Evolutionary conservation across 2,888 invertebrate genomes (phyloP), one percentile per base, ranked within the genome.

Genomic region (Acleris laterana): DNA sequence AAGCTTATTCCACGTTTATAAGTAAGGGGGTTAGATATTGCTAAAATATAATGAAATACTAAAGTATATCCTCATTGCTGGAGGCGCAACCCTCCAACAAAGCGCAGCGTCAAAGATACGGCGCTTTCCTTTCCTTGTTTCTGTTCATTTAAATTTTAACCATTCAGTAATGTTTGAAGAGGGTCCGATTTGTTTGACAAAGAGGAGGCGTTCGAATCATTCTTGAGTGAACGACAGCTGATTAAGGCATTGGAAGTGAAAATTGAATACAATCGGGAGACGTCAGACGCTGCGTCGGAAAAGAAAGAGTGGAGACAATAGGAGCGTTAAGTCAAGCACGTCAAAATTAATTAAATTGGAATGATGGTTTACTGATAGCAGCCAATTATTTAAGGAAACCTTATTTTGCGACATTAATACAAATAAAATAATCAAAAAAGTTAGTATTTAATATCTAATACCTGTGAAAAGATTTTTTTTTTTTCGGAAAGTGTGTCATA

Each of bases 121-220:
- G 22, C 46, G 16, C 52, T 22, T 52, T 48, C 58, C 38, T 49
- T 49, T 48, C 25, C 48, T 49, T 65, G 49, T 65, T 60, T 42
- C 55, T 65, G 64, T 55, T 60, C 59, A 65, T 65, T 65, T 55
- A 65, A 60, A 60, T 55, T 59, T 65, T 60, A 55, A 46, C 22
- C 56, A 44, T 66, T 66, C 51, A 51, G 51, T 61, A 61, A 65
- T 16, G 50, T 51, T 65, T 61, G 61, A 66, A 56, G 56, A 66
- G 61, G 65, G 60, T 61, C 61, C 46, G 65, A 61, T 56, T 66
- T 66, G 56, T 61, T 42, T 61, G 50, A 65, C 65, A 65, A 65
- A 56, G 56, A 50, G 61, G 56, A 50, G 61, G 17, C 65, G 56
- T 56, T 65, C 46, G 51, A 65, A 65, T 61, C 17, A 61, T 66